Percentiles rank a stretch among this genome's conserved stretches.
phyloP scores from a whole-genome alignment of 2,113 vertebrate species.

The Chlorocebus sabaeus region DNA sequence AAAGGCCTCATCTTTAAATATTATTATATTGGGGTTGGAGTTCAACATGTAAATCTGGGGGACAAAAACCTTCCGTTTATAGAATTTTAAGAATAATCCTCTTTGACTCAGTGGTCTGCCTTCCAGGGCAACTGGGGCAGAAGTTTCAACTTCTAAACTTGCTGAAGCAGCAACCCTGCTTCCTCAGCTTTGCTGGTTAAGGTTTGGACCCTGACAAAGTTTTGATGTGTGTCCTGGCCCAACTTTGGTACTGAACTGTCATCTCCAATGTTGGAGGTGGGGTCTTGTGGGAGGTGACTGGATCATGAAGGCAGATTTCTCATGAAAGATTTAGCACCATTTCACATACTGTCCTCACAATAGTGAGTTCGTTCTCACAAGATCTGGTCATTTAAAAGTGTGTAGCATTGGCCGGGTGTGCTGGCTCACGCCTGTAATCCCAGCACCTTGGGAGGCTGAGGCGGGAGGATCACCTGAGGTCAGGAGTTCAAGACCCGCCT shows the following conservation, averaged over 20 bases:
- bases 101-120: background rate
- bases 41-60: background rate
- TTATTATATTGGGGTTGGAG: background rate
- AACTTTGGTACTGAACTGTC: background rate
- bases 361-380: too few species aligned
- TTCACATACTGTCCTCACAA: too few species aligned
- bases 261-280: background rate
- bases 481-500: too few species aligned
- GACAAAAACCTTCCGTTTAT: background rate
- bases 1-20: background rate
- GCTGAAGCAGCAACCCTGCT: background rate
- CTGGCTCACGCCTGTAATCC: too few species aligned
- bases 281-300: background rate
- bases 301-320: background rate
- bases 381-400: too few species aligned
- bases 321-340: background rate
- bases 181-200: background rate
- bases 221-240: background rate
- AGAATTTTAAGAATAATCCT: background rate
- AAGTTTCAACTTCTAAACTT: background rate
- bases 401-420: too few species aligned
- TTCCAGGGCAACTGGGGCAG: background rate
- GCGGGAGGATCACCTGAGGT: too few species aligned
- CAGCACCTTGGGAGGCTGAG: too few species aligned
- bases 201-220: background rate